These are phyloP conservation scores for Tiphia femorata DNA, from an alignment of 2,888 invertebrate genomes.

Conservation along the genomic window DNA sequence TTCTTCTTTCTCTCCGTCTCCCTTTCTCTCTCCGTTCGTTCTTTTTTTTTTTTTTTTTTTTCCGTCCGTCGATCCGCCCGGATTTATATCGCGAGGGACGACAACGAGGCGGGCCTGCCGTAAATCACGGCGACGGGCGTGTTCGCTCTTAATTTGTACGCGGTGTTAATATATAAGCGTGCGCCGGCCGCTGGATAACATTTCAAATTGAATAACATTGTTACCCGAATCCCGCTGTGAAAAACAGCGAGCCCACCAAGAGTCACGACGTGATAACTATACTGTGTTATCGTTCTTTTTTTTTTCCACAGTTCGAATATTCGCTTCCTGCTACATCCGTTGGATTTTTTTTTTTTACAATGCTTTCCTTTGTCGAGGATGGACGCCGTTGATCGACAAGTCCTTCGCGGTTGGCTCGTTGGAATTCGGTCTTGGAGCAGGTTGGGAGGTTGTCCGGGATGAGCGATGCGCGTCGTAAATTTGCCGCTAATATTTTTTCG, in stretches of 20 bases:
- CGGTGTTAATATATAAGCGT: constrained; percentile 24
- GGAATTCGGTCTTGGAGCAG: not conserved
- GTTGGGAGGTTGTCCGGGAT: not conserved
- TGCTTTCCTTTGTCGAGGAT: not conserved
- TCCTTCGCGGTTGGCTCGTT: not conserved
- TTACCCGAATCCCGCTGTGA: too few species aligned
- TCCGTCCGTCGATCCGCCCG: constrained; percentile 8
- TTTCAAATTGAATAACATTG: constrained; percentile 3
- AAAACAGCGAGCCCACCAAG: too few species aligned
- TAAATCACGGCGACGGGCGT: constrained; percentile 27
- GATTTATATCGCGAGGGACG: constrained; percentile 16
- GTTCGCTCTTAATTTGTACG: constrained; percentile 30
- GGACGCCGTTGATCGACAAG: not conserved
- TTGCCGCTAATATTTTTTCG: constrained; percentile 53
- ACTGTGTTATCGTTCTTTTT: not conserved
- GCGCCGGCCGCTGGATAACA: not conserved
- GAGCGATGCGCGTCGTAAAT: constrained; percentile 28
- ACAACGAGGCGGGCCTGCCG: constrained; percentile 23
- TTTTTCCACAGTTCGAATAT: not conserved
- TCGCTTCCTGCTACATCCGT: too few species aligned
- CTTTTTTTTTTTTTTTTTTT: constrained; percentile 5
- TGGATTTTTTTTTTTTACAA: not conserved
- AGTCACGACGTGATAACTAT: too few species aligned
- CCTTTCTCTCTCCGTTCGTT: not conserved
- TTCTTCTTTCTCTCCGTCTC: not conserved